Evolutionary conservation across 2,797 vertebrate genomes (phyloP).

Genomic region (Phalanger gymnotis): DNA sequence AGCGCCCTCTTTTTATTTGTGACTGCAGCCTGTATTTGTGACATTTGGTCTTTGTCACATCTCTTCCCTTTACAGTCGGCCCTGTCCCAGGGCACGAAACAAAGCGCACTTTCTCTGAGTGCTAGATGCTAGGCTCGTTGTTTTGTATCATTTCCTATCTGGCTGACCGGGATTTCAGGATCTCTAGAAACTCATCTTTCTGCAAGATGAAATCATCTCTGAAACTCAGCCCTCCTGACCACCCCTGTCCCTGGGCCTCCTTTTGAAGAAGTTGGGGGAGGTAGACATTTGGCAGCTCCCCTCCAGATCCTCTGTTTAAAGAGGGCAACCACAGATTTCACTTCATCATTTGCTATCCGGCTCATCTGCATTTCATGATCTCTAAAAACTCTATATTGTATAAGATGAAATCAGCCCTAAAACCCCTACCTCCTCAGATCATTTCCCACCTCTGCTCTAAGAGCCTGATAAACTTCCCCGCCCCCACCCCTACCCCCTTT

Average conservation of each 20-base stretch:
- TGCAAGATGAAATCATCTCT: background rate
- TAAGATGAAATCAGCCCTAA: background rate
- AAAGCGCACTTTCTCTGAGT: background rate
- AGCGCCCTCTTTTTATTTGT: background rate
- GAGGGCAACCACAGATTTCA: background rate
- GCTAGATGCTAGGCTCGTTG: background rate
- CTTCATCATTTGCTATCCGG: background rate
- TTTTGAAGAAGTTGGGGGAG: background rate
- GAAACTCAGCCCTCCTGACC: background rate
- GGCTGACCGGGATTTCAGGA: background rate
- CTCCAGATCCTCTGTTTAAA: background rate
- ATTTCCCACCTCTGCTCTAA: background rate
- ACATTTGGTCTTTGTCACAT: background rate
- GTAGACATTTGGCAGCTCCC: background rate
- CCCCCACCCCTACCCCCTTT: background rate
- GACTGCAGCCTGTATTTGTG: background rate
- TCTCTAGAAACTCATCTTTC: background rate
- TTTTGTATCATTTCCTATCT: background rate
- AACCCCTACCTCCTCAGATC: background rate
- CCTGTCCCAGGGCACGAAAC: background rate
- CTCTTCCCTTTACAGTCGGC: background rate
- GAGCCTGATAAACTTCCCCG: background rate
- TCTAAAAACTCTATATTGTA: background rate
- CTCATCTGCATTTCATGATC: background rate
- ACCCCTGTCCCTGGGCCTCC: background rate